Evolutionary conservation across 2,888 invertebrate genomes (phyloP).

Genomic region (Clitarchus hookeri): DNA sequence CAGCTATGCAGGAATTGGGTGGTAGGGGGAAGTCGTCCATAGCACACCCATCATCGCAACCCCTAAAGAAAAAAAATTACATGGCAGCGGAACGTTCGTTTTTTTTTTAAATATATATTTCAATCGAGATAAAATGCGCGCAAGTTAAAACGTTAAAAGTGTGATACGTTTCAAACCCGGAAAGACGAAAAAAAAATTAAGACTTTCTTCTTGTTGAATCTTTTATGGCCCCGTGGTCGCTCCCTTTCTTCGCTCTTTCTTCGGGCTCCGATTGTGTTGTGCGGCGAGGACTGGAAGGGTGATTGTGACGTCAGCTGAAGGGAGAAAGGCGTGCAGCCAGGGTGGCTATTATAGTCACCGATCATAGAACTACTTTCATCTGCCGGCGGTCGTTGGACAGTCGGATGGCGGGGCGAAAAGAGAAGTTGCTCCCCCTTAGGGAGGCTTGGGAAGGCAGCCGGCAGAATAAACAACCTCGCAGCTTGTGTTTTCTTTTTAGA

Average conservation of each 20-base stretch:
- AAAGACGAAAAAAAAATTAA: not conserved
- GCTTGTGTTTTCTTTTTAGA: no score
- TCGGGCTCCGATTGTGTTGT: not conserved
- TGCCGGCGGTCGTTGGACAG: no score
- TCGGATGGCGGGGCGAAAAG: no score
- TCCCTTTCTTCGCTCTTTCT: not conserved
- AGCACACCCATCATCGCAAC: not conserved
- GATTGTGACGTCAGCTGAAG: not conserved
- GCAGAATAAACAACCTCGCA: no score
- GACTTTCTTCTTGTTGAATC: not conserved
- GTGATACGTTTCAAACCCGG: conserved; percentile 9
- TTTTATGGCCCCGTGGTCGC: not conserved
- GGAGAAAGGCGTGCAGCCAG: not conserved
- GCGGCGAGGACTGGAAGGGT: not conserved
- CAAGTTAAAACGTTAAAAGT: conserved; percentile 14
- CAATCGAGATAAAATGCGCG: not conserved
- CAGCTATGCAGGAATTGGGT: not conserved
- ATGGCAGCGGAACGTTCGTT: not conserved
- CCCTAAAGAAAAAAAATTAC: not conserved
- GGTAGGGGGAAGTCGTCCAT: not conserved
- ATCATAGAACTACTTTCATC: no score
- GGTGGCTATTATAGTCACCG: no score
- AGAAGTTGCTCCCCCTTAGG: no score
- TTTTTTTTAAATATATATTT: no score
- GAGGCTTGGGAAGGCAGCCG: no score